A percentile compares a stretch with the other conserved stretches of the same genome.
Evolutionary conservation across 2,113 vertebrate species (phyloP).

Genomic region (Baryphthengus martii): DNA sequence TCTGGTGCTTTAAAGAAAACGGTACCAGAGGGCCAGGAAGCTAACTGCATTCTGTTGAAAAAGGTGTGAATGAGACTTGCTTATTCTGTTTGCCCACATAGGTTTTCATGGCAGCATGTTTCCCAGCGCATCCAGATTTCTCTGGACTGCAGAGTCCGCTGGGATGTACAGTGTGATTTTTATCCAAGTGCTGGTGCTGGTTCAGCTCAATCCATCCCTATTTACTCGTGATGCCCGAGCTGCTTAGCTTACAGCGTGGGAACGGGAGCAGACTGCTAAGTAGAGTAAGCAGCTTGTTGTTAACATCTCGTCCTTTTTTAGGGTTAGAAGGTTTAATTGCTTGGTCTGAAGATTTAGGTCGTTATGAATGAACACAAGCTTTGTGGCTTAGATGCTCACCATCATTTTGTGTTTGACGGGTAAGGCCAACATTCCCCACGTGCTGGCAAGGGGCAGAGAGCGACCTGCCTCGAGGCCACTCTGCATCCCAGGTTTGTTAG

Average conservation of each 20-base stretch:
- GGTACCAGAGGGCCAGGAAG: neutral
- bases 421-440: fast-evolving
- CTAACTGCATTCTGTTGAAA: neutral
- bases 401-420: fast-evolving
- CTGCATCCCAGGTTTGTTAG: neutral
- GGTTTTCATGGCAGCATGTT: neutral
- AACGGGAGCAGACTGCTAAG: neutral
- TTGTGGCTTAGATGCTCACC: neutral
- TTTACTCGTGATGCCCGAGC: neutral
- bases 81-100: neutral
- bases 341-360: neutral
- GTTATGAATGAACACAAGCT: neutral
- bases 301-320: fast-evolving
- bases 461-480: neutral
- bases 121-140: neutral
- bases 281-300: neutral
- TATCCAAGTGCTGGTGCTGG: neutral
- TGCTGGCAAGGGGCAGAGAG: neutral
- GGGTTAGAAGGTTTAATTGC: neutral
- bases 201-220: neutral
- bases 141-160: neutral
- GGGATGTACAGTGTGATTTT: neutral
- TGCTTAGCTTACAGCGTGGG: neutral
- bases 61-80: neutral
- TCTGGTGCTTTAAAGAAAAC: neutral